Percentiles rank a stretch among this genome's conserved stretches.
Conservation (phyloP, 1,140 invertebrate species). For the Aleiodes sp. region DNA sequence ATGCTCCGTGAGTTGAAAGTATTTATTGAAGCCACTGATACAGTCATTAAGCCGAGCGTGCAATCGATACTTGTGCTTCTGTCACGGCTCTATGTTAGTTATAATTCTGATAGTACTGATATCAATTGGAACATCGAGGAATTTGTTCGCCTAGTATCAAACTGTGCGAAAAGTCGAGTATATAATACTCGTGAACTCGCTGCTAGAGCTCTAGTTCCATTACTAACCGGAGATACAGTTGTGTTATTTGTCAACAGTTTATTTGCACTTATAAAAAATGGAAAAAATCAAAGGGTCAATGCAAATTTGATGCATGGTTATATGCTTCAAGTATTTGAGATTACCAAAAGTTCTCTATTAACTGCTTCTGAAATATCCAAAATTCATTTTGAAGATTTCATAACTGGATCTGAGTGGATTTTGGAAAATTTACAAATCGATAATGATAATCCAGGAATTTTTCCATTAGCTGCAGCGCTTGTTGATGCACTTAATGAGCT, state of each 20-base stretch:
- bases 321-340: slow-evolving; percentile 55
- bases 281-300: slow-evolving; percentile 28
- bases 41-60: slow-evolving; percentile 66
- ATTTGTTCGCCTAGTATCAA: slow-evolving; percentile 61
- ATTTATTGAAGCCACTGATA: slow-evolving; percentile 62
- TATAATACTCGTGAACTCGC: slow-evolving; percentile 74
- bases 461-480: slow-evolving; percentile 44
- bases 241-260: slow-evolving; percentile 48
- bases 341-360: slow-evolving; percentile 39
- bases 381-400: slow-evolving; percentile 24
- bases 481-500: slow-evolving; percentile 45
- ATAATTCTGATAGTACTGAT: slow-evolving; percentile 71
- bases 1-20: slow-evolving; percentile 74
- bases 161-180: slow-evolving; percentile 69
- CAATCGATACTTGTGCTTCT: slow-evolving; percentile 85
- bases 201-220: slow-evolving; percentile 72
- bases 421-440: slow-evolving; percentile 42
- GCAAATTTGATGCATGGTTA: slow-evolving; percentile 62
- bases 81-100: slow-evolving; percentile 79
- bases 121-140: slow-evolving; percentile 72
- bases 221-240: slow-evolving; percentile 65
- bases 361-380: slow-evolving; percentile 18
- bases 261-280: slow-evolving; percentile 43
- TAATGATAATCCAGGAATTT: slow-evolving; percentile 39
- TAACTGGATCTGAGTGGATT: slow-evolving; percentile 34